phyloP scores from a whole-genome alignment of 92 coral and sea anemone species.

The Meandrina meandrites region DNA sequence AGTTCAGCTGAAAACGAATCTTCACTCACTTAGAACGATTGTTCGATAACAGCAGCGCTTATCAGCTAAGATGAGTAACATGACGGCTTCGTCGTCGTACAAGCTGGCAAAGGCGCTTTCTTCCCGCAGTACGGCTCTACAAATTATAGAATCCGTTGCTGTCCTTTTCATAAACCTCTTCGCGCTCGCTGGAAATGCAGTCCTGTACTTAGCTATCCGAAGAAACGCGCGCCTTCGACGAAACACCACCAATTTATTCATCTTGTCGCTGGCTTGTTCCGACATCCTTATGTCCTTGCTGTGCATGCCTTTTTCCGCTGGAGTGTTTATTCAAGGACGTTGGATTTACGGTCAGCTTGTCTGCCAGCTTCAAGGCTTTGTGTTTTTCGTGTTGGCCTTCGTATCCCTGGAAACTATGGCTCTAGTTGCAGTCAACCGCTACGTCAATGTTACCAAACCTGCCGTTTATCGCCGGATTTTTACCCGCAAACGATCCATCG shows the following conservation, averaged over 20 bases:
- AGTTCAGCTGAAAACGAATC: not conserved
- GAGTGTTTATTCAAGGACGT: slow-evolving; percentile 57
- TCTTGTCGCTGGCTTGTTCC: slow-evolving; percentile 59
- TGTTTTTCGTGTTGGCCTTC: slow-evolving; percentile 56
- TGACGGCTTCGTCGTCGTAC: not conserved
- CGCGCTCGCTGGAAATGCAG: slow-evolving; percentile 62
- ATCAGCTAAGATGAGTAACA: not conserved
- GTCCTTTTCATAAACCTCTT: slow-evolving; percentile 45
- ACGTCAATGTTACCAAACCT: slow-evolving; percentile 66
- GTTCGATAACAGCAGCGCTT: not conserved
- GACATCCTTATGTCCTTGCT: slow-evolving; percentile 71
- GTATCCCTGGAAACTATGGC: slow-evolving; percentile 74
- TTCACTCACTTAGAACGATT: not conserved
- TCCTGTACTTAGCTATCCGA: slow-evolving; percentile 58
- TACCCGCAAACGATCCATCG: slow-evolving; percentile 42
- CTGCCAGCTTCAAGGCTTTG: slow-evolving; percentile 74
- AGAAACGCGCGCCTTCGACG: slow-evolving; percentile 60
- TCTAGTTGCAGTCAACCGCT: slow-evolving; percentile 74
- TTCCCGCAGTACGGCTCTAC: slow-evolving; percentile 17
- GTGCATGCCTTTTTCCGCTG: slow-evolving; percentile 69
- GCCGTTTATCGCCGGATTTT: slow-evolving; percentile 48
- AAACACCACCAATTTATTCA: slow-evolving; percentile 61
- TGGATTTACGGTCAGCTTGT: slow-evolving; percentile 55
- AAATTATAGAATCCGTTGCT: slow-evolving; percentile 45
- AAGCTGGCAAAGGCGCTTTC: slow-evolving; percentile 16